phyloP scores from a whole-genome alignment of 2,113 vertebrate genomes.

The Mandrillus leucophaeus region DNA sequence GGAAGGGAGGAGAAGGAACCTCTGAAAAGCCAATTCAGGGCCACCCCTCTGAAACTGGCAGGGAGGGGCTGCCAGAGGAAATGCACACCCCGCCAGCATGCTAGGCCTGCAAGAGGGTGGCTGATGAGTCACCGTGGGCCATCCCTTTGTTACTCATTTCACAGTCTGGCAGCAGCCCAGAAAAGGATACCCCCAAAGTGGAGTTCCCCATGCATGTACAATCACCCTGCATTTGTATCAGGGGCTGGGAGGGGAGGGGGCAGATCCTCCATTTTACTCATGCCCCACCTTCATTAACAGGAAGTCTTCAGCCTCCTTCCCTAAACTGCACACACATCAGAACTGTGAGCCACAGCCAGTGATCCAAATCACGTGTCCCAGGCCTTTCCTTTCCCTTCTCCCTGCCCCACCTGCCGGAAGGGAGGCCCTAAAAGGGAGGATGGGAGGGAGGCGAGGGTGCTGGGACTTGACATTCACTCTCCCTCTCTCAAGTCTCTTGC shows the following conservation, averaged over 20 bases:
- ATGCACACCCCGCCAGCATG: no score
- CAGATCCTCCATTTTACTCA: rapidly evolving
- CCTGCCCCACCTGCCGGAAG: not conserved
- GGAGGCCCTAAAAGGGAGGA: not conserved
- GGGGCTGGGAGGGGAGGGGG: rapidly evolving
- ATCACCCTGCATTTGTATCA: rapidly evolving
- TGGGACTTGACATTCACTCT: not conserved
- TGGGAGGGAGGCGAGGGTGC: rapidly evolving
- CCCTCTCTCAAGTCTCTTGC: not conserved
- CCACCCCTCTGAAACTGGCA: no score
- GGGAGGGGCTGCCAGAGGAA: not conserved
- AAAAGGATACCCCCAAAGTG: not conserved
- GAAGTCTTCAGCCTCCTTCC: not conserved
- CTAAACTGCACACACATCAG: rapidly evolving
- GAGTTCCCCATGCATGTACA: no score
- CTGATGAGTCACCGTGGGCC: not conserved
- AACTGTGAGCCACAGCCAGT: not conserved
- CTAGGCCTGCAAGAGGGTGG: not conserved
- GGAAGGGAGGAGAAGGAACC: not conserved
- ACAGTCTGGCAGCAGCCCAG: not conserved
- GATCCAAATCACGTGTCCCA: rapidly evolving
- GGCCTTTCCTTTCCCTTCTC: not conserved
- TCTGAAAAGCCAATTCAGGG: not conserved
- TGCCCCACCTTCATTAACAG: rapidly evolving
- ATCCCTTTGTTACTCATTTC: not conserved